Evolutionary conservation across 2,113 vertebrate genomes (phyloP).

Genomic region (Aspiorhynchus laticeps): DNA sequence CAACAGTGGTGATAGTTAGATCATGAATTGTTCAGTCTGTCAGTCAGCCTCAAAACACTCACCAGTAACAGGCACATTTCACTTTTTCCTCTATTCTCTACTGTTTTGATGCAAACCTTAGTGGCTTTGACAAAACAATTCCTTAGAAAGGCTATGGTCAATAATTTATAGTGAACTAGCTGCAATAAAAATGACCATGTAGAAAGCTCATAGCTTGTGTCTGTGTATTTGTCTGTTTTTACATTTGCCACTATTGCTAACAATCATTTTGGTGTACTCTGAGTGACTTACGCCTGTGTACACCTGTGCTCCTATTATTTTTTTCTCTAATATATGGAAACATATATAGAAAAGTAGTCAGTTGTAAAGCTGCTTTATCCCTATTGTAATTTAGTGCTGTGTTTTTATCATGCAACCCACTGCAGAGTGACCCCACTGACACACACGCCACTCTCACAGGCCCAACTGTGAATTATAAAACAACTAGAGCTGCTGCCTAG

Average conservation of each 20-base stretch:
- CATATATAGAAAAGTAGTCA: slow-evolving; percentile 1
- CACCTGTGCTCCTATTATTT: not conserved
- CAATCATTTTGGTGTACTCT: not conserved
- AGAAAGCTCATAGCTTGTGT: not conserved
- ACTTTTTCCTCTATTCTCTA: not conserved
- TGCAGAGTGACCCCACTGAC: slow-evolving; percentile 52
- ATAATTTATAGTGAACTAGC: not conserved
- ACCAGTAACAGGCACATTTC: not conserved
- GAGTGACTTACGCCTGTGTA: not conserved
- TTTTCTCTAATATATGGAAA: not conserved
- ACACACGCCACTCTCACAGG: slow-evolving; percentile 41
- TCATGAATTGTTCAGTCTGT: slow-evolving; percentile 10
- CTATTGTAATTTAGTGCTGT: slow-evolving; percentile 39
- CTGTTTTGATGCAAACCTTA: not conserved
- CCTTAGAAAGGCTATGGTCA: not conserved
- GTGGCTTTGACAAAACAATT: slow-evolving; percentile 6
- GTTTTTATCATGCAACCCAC: slow-evolving; percentile 46
- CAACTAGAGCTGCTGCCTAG: slow-evolving; percentile 40
- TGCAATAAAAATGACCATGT: slow-evolving; percentile 1
- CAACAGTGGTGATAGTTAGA: not conserved
- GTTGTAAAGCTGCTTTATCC: slow-evolving; percentile 28
- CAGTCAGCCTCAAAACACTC: not conserved
- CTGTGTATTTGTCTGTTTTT: slow-evolving; percentile 33
- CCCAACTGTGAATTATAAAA: slow-evolving; percentile 45
- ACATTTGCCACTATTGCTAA: not conserved